Evolutionary conservation across 2,888 invertebrate species (phyloP), one percentile per base, ranked within the genome.

Genomic region (Auanema freiburgensis): DNA sequence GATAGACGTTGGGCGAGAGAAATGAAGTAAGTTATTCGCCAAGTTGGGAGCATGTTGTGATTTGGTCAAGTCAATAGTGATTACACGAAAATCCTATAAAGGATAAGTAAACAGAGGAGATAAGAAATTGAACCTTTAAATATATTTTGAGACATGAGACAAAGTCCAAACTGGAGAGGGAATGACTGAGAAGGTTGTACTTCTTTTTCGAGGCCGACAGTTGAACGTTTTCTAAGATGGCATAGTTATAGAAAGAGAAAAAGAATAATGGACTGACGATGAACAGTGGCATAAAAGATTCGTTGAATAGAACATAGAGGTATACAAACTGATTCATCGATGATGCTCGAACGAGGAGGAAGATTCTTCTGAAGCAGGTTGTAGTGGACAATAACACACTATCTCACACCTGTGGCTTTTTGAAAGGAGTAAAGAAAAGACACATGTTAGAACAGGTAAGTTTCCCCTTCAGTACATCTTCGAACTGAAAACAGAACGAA

Each of bases 361-460:
- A 72, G 24, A 12, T 68, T 63, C 43, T 44, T 40, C 69, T 73
- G 57, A 58, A 72, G 59, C 12, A n/a, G 6, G 52, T 52, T 5
- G 18, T 52, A 8, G 11, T 46, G 16, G 46, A 18, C 46, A 46
- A 8, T 11, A 1, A 46, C 2, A 46, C 11, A 8, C 46, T 46
- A 46, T 46, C 1, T 18, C 1, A 46, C 21, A 18, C 21, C 2
- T 46, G 21, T 11, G 16, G 16, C 11, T 16, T 46, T 8, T 18
- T 46, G 11, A 5, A 46, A 46, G 21, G 21, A 8, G 21, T 50
- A 49, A 78, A 75, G 51, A 69, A 62, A 40, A 96, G 87, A 85
- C 92, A 92, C 84, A 93, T 94, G 87, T 93, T 95, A 65, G 95
- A 95, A 67, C 94, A 90, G 83, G 91, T 91, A 65, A 96, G 87